phyloP scores from a whole-genome alignment of 2,888 invertebrate genomes.

The Pandemis cinnamomeana region DNA sequence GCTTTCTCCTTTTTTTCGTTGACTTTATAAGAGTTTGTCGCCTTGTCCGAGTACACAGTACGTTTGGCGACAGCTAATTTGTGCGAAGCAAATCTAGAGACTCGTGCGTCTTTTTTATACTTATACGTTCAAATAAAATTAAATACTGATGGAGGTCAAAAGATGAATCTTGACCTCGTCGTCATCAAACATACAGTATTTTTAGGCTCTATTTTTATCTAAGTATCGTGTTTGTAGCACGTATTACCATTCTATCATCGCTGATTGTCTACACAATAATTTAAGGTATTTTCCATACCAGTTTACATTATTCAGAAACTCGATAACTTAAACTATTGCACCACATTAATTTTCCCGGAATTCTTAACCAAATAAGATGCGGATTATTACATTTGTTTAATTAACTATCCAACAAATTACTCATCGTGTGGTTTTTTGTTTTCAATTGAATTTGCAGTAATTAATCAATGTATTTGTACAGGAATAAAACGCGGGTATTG shows the following conservation, averaged over 20 bases:
- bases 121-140: background rate
- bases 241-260: background rate
- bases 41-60: background rate
- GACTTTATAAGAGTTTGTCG: slow-evolving; percentile 2
- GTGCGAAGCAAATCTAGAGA: background rate
- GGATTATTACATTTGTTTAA: slow-evolving; percentile 7
- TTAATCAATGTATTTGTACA: slow-evolving; percentile 8
- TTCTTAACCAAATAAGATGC: background rate
- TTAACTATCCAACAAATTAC: slow-evolving; percentile 10
- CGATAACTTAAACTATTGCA: background rate
- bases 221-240: background rate
- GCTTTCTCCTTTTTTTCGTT: slow-evolving; percentile 61
- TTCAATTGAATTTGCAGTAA: slow-evolving; percentile 22
- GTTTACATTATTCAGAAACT: background rate
- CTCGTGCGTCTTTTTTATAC: slow-evolving; percentile 3
- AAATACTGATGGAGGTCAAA: slow-evolving; percentile 13
- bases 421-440: slow-evolving; percentile 15
- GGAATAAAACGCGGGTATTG: background rate
- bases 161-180: slow-evolving; percentile 25
- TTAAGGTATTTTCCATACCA: background rate
- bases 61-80: background rate
- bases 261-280: background rate
- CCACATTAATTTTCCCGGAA: background rate
- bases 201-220: background rate
- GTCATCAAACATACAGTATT: slow-evolving; percentile 2